Percentiles rank a stretch among this genome's conserved stretches.
Evolutionary conservation across 1,140 invertebrate genomes (phyloP).

Genomic region (Cecropterus lyciades): DNA sequence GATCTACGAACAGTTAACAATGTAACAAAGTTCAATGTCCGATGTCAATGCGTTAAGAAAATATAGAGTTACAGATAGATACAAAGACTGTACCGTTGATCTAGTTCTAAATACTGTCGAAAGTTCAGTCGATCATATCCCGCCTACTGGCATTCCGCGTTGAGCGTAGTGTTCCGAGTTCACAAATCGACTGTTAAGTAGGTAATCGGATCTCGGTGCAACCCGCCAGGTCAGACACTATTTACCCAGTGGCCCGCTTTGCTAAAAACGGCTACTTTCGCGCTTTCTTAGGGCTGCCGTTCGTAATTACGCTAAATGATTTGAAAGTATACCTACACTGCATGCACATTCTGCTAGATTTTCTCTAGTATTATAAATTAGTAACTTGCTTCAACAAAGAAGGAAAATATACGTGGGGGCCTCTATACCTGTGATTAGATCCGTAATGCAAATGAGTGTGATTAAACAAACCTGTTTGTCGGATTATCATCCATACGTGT

Average conservation of each 20-base stretch:
- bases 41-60: conserved; percentile 28
- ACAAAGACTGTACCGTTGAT: conserved; percentile 19
- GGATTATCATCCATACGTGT: too few relatives aligned
- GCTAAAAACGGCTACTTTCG: conserved; percentile 49
- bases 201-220: conserved; percentile 40
- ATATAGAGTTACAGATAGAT: conserved; percentile 11
- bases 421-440: too few relatives aligned
- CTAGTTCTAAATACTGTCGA: conserved; percentile 32
- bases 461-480: too few relatives aligned
- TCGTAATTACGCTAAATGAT: neutral
- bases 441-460: too few relatives aligned
- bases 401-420: too few relatives aligned
- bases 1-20: neutral
- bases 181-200: conserved; percentile 32
- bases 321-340: too few relatives aligned
- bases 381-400: too few relatives aligned
- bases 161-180: conserved; percentile 2
- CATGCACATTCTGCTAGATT: too few relatives aligned
- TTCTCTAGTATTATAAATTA: too few relatives aligned
- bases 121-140: conserved; percentile 26
- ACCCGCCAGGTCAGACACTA: conserved; percentile 44
- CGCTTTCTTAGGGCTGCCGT: conserved; percentile 22
- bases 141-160: conserved; percentile 22
- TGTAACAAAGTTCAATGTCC: conserved; percentile 28
- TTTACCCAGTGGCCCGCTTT: conserved; percentile 60